phyloP scores from a whole-genome alignment of 1,140 invertebrate species.

The Anastrepha ludens region DNA sequence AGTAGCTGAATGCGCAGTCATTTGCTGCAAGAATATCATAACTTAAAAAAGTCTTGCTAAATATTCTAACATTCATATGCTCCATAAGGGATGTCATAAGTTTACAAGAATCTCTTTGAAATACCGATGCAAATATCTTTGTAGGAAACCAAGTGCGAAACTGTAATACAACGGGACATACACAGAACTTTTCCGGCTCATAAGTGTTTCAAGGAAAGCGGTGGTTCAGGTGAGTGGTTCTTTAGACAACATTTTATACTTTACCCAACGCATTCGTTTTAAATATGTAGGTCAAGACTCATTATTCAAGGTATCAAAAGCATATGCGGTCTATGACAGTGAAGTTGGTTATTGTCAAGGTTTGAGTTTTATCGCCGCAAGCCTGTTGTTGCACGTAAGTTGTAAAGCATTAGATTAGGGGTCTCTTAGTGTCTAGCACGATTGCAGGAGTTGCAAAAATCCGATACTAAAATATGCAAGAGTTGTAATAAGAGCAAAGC shows the following conservation, averaged over 20 bases:
- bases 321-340: conserved; percentile 97
- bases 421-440: no score
- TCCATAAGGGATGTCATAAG: no score
- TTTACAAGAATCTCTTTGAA: no score
- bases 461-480: no score
- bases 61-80: no score
- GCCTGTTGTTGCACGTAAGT: conserved; percentile 94
- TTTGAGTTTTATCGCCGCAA: conserved; percentile 96
- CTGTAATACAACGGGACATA: conserved; percentile 96
- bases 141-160: conserved; percentile 81
- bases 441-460: no score
- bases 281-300: conserved; percentile 90
- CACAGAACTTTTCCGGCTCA: conserved; percentile 99
- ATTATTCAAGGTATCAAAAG: conserved; percentile 95
- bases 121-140: background rate
- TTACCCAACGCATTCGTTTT: background rate
- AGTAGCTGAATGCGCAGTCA: conserved; percentile 52
- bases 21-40: no score
- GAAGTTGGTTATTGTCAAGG: conserved; percentile 99
- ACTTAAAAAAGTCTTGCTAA: no score
- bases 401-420: background rate
- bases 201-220: conserved; percentile 96
- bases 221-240: conserved; percentile 77
- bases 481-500: no score
- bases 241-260: background rate